Evolutionary conservation across 2,113 vertebrate species (phyloP).

Genomic region (Leuciscus idus): DNA sequence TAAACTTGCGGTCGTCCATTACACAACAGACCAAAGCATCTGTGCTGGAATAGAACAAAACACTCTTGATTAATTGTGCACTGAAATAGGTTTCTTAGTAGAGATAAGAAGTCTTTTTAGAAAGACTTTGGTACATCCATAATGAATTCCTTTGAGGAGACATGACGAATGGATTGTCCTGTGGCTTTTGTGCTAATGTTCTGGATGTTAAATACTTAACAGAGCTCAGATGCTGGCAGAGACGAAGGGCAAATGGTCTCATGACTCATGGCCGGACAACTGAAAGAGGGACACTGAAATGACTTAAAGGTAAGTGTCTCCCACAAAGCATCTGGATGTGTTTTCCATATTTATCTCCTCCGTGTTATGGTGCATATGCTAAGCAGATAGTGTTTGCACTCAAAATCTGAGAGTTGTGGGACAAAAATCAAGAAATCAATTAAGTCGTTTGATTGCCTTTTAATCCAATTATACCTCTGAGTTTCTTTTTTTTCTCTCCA

Average conservation of each 20-base stretch:
- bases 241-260: conserved; percentile 47
- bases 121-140: conserved; percentile 72
- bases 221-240: conserved; percentile 57
- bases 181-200: conserved; percentile 66
- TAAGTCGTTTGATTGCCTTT: conserved; percentile 52
- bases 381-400: conserved; percentile 57
- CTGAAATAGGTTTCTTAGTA: conserved; percentile 70
- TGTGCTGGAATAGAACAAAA: conserved; percentile 39
- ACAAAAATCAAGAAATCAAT: conserved; percentile 66
- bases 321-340: conserved; percentile 2
- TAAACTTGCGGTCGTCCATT: conserved; percentile 47
- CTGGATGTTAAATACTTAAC: conserved; percentile 67
- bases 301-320: not conserved
- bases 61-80: conserved; percentile 70
- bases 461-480: conserved; percentile 36
- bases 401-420: conserved; percentile 57
- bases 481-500: not conserved
- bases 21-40: conserved; percentile 56
- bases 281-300: conserved; percentile 1
- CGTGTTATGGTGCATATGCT: conserved; percentile 19
- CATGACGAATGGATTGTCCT: conserved; percentile 70
- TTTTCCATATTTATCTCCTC: not conserved
- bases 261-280: conserved; percentile 22
- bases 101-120: conserved; percentile 70
- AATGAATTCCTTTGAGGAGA: conserved; percentile 71